phyloP scores from a whole-genome alignment of 2,113 vertebrate species.

The Gasterosteus nipponicus region DNA sequence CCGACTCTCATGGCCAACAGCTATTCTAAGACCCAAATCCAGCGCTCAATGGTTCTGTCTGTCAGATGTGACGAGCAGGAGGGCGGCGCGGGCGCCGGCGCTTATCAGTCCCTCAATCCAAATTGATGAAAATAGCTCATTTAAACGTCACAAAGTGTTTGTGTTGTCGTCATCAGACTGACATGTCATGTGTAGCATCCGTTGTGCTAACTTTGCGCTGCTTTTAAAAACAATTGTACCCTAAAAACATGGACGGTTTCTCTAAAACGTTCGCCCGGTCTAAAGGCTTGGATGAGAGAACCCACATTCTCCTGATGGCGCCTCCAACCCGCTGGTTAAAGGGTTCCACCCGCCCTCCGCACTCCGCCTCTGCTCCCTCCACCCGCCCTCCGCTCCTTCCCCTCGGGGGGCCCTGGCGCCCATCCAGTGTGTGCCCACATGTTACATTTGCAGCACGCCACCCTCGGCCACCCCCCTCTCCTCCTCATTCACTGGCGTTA shows the following conservation, averaged over 20 bases:
- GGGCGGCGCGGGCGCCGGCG: slow-evolving; percentile 2
- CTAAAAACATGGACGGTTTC: no score
- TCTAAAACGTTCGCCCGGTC: no score
- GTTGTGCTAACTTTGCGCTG: not conserved
- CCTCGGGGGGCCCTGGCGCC: slow-evolving; percentile 35
- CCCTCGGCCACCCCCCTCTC: slow-evolving; percentile 75
- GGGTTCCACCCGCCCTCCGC: no score
- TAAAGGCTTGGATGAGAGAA: no score
- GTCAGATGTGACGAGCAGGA: slow-evolving; percentile 29
- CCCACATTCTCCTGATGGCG: no score
- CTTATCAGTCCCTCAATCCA: not conserved
- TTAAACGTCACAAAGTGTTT: not conserved
- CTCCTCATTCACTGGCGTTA: slow-evolving; percentile 86
- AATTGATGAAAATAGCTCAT: not conserved
- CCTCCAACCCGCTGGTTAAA: no score
- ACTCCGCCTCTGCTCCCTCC: not conserved
- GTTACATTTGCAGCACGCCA: slow-evolving; percentile 49
- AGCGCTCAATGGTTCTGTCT: slow-evolving; percentile 39
- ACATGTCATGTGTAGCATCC: not conserved
- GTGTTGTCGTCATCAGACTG: not conserved
- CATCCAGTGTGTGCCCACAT: slow-evolving; percentile 73
- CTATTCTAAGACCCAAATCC: slow-evolving; percentile 52
- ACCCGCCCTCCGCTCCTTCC: not conserved
- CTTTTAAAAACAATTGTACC: not conserved
- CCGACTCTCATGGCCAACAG: slow-evolving; percentile 58